These are phyloP conservation scores for Alethe diademata DNA, from an alignment of 2,113 vertebrate genomes.

Conservation along the genomic window DNA sequence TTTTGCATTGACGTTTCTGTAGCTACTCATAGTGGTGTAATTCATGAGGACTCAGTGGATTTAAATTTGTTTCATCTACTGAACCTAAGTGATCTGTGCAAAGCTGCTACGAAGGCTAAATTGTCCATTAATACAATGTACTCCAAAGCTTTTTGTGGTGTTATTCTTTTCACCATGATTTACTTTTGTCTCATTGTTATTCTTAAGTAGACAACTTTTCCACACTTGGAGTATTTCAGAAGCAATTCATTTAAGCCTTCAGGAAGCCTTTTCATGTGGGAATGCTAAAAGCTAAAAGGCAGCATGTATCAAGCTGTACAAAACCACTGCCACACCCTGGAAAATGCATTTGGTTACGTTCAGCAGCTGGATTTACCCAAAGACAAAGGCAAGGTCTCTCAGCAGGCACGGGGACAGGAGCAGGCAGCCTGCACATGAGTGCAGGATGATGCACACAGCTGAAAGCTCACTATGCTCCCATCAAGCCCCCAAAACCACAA, in stretches of 20 bases:
- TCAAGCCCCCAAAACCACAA: background rate
- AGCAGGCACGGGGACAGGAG: fast-evolving
- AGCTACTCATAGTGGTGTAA: background rate
- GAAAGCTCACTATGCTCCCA: background rate
- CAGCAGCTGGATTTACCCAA: background rate
- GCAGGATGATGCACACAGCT: background rate
- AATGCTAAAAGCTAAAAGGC: background rate
- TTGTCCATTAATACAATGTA: background rate
- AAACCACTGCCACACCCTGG: background rate
- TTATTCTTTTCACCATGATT: background rate
- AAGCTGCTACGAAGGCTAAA: background rate
- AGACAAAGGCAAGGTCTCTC: background rate
- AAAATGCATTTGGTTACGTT: background rate
- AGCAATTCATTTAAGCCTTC: background rate
- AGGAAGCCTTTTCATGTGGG: background rate
- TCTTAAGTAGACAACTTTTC: background rate
- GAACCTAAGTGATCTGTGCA: background rate
- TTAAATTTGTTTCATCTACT: background rate
- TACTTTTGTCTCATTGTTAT: background rate
- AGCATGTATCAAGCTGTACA: background rate
- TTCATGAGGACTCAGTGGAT: background rate
- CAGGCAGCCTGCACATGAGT: background rate
- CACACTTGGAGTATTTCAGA: background rate
- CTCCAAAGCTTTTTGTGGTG: conserved; percentile 5
- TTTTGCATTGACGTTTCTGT: background rate